These are phyloP conservation scores for Ptychobarbus kaznakovi DNA, from an alignment of 2,797 vertebrate species.

Conservation along the genomic window DNA sequence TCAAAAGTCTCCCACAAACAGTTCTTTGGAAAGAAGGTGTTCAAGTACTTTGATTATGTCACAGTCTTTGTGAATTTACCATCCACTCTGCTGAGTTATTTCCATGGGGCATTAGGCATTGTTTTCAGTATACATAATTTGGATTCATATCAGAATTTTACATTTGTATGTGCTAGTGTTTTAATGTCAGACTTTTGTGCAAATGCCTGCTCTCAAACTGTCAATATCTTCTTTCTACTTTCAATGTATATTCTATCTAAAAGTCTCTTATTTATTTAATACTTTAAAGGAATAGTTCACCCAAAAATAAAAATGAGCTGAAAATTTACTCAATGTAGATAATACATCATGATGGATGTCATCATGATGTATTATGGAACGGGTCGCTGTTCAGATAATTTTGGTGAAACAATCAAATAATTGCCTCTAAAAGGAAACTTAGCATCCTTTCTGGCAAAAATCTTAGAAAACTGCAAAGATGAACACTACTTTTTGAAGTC, in stretches of 20 bases:
- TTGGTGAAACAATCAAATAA: neutral
- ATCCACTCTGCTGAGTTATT: neutral
- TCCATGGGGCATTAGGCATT: neutral
- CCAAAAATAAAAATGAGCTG: neutral
- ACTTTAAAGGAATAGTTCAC: neutral
- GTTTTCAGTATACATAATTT: neutral
- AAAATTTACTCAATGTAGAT: neutral
- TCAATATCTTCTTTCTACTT: neutral
- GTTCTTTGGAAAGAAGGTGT: neutral
- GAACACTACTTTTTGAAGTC: neutral
- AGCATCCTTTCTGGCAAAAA: neutral
- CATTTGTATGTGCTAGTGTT: neutral
- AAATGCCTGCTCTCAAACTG: neutral
- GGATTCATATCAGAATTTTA: neutral
- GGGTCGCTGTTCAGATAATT: neutral
- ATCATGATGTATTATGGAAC: neutral
- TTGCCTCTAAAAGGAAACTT: conserved; percentile 3
- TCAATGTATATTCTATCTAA: neutral
- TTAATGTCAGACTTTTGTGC: neutral
- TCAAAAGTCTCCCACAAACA: conserved; percentile 15
- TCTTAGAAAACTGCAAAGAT: neutral
- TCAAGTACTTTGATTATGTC: neutral
- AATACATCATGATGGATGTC: too few relatives aligned
- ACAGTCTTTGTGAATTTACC: neutral
- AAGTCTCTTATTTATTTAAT: neutral